Evolutionary conservation across 2,888 invertebrate species (phyloP).

Genomic region (Phania funesta): DNA sequence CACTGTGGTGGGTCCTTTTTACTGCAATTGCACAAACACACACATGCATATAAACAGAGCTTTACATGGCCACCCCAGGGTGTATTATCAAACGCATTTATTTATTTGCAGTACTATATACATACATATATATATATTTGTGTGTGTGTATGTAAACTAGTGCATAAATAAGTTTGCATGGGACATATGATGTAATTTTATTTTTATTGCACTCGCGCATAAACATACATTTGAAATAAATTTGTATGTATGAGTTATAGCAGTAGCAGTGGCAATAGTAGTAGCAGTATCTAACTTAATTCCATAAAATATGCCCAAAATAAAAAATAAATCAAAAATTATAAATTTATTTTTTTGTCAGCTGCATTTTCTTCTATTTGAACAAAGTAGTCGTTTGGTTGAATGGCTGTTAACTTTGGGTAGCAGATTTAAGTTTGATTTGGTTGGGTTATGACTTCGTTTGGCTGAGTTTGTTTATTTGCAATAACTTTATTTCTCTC

Average conservation of each 20-base stretch:
- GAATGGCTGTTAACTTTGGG: constrained; percentile 40
- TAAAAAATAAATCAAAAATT: constrained; percentile 66
- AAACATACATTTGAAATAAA: constrained; percentile 6
- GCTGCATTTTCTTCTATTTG: neutral
- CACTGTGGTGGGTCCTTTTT: constrained; percentile 42
- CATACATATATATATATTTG: neutral
- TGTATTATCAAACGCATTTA: constrained; percentile 26
- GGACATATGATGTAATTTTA: constrained; percentile 3
- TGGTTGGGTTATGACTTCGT: constrained; percentile 16
- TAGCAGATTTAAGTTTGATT: constrained; percentile 20
- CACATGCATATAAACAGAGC: neutral
- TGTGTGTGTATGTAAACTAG: neutral
- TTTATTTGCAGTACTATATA: neutral
- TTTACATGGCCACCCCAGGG: neutral
- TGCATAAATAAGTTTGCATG: neutral
- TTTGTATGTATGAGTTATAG: neutral
- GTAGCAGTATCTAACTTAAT: constrained; percentile 42
- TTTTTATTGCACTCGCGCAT: constrained; percentile 32
- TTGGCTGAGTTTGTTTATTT: constrained; percentile 53
- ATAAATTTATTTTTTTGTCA: constrained; percentile 50
- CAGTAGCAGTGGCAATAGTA: neutral
- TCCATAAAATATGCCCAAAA: constrained; percentile 65
- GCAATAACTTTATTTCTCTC: constrained; percentile 61
- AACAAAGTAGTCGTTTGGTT: constrained; percentile 40
- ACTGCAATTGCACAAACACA: constrained; percentile 24